Evolutionary conservation across 1,140 invertebrate species (phyloP).

Genomic region (Diachasma alloeum): DNA sequence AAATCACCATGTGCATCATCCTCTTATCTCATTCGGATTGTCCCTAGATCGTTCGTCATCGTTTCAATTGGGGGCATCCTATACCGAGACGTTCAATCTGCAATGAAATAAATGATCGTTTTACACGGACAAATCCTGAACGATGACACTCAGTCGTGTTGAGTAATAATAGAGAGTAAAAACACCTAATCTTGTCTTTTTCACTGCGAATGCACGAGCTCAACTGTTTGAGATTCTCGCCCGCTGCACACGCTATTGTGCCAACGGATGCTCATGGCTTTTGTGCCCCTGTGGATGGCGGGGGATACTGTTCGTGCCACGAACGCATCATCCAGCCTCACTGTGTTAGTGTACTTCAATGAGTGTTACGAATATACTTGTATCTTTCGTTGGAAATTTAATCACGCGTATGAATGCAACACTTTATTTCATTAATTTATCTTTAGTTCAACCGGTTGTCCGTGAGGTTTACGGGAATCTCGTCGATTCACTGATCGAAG

Average conservation of each 20-base stretch:
- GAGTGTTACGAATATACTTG: background rate
- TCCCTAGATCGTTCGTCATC: background rate
- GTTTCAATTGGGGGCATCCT: background rate
- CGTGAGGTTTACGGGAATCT: background rate
- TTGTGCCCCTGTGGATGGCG: slow-evolving; percentile 43
- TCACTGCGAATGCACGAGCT: background rate
- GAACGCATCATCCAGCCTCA: slow-evolving; percentile 17
- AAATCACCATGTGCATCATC: slow-evolving; percentile 11
- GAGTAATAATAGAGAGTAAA: background rate
- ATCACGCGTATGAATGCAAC: slow-evolving; percentile 3
- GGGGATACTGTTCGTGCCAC: slow-evolving; percentile 34
- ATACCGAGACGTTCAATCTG: background rate
- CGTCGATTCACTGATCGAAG: background rate
- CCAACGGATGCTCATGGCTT: slow-evolving; percentile 47
- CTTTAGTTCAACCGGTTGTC: background rate
- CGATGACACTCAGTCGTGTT: background rate
- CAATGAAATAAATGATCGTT: background rate
- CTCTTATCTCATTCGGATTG: background rate
- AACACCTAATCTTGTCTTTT: background rate
- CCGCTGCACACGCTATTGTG: slow-evolving; percentile 42
- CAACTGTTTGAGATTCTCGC: slow-evolving; percentile 48
- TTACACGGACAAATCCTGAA: background rate
- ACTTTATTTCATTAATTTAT: slow-evolving; percentile 1
- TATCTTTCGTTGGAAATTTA: background rate
- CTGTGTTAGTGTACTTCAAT: background rate